Evolutionary conservation across 1,140 invertebrate species (phyloP).

Genomic region (Cotesia vestalis): DNA sequence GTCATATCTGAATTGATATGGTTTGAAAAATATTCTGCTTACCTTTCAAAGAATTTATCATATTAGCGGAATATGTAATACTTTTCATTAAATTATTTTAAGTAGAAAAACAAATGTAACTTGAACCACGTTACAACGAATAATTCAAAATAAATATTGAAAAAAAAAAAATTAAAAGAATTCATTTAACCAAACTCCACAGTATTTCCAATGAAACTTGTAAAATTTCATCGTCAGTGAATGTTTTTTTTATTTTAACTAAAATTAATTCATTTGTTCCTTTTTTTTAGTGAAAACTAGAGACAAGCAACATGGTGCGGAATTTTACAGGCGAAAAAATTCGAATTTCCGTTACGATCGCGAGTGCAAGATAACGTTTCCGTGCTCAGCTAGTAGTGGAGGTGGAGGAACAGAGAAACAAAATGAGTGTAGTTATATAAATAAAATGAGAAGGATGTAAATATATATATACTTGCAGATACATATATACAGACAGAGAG

Average conservation of each 20-base stretch:
- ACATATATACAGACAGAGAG: neutral
- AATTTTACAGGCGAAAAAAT: conserved; percentile 27
- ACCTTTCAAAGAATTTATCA: too few relatives aligned
- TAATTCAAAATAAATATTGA: neutral
- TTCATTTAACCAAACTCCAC: neutral
- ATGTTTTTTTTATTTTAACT: neutral
- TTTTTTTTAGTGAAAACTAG: neutral
- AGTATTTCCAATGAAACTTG: neutral
- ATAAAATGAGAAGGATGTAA: too few relatives aligned
- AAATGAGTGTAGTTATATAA: too few relatives aligned
- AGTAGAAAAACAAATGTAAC: too few relatives aligned
- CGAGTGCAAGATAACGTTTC: conserved; percentile 24
- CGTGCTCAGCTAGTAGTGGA: conserved; percentile 7
- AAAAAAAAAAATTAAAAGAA: conserved; percentile 3
- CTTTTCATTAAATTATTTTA: too few relatives aligned
- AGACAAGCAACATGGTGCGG: conserved; percentile 16
- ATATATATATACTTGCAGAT: neutral
- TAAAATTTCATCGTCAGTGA: conserved; percentile 4
- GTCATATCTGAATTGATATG: too few relatives aligned
- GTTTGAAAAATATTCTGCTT: too few relatives aligned
- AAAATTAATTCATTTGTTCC: neutral
- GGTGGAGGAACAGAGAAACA: neutral
- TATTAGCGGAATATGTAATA: too few relatives aligned
- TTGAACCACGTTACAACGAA: too few relatives aligned
- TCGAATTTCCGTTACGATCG: conserved; percentile 32